Percentiles rank a stretch among this genome's conserved stretches.
Evolutionary conservation across 2,113 vertebrate species (phyloP).

Genomic region (Tetraodon nigroviridis): DNA sequence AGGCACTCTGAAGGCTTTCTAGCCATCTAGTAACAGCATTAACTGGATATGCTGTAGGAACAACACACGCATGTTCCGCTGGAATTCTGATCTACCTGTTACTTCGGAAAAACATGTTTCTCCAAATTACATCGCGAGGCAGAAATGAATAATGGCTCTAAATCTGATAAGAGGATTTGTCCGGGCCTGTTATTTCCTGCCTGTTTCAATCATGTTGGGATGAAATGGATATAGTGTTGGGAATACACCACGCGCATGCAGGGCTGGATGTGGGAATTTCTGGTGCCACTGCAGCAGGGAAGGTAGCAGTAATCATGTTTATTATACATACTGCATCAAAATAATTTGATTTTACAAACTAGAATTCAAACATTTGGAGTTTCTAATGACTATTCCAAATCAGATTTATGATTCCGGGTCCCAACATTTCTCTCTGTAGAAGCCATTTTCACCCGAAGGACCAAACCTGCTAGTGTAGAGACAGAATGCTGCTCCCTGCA

Average conservation of each 20-base stretch:
- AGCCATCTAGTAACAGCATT: constrained; percentile 35
- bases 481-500: constrained; percentile 33
- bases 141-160: constrained; percentile 67
- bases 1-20: constrained; percentile 53
- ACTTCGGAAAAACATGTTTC: constrained; percentile 51
- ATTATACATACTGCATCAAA: too few relatives aligned
- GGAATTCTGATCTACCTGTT: constrained; percentile 50
- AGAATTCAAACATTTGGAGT: too few relatives aligned
- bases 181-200: constrained; percentile 38
- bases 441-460: constrained; percentile 43
- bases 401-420: too few relatives aligned
- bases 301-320: too few relatives aligned
- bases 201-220: constrained; percentile 59
- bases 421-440: constrained; percentile 13
- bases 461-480: constrained; percentile 47
- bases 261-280: too few relatives aligned
- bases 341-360: too few relatives aligned
- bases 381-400: too few relatives aligned
- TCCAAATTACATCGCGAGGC: constrained; percentile 61
- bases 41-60: constrained; percentile 41
- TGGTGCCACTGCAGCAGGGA: too few relatives aligned
- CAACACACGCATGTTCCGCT: constrained; percentile 18
- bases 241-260: too few relatives aligned
- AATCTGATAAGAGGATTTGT: constrained; percentile 66
- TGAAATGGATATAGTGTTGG: constrained; percentile 63